A percentile compares a stretch with the other conserved stretches of the same genome.
Conservation (phyloP, 2,888 invertebrate species). For the Drosophila suboccidentalis region DNA sequence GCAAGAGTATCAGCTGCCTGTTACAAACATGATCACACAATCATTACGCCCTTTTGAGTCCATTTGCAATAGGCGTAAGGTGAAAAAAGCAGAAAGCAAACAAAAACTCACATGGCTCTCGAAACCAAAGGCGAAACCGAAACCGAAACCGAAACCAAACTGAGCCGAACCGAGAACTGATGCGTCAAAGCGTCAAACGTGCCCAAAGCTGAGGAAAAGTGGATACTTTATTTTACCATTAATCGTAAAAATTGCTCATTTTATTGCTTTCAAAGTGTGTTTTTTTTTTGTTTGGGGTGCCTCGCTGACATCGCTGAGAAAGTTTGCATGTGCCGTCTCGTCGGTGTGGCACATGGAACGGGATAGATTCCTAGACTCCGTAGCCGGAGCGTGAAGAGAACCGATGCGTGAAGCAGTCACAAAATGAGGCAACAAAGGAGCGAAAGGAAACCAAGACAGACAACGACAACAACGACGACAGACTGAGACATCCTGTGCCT, state of each 20-base stretch:
- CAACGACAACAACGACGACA: constrained; percentile 18
- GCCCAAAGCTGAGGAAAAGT: constrained; percentile 14
- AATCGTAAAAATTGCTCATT: constrained; percentile 72
- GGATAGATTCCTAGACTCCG: background rate
- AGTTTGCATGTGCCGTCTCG: constrained; percentile 58
- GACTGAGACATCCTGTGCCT: constrained; percentile 35
- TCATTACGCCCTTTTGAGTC: background rate
- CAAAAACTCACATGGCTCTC: constrained; percentile 23
- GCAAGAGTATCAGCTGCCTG: too few species aligned
- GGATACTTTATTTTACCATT: constrained; percentile 72
- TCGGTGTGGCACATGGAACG: constrained; percentile 12
- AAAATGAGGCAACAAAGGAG: constrained; percentile 15
- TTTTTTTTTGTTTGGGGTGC: constrained; percentile 7
- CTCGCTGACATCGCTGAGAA: constrained; percentile 38
- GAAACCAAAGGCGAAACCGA: constrained; percentile 1
- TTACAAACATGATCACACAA: background rate
- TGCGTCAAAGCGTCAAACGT: constrained; percentile 40
- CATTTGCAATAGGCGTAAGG: background rate
- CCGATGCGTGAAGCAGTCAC: constrained; percentile 44
- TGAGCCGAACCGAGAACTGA: constrained; percentile 13
- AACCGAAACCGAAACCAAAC: constrained; percentile 22
- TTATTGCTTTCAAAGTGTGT: constrained; percentile 69
- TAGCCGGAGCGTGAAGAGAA: constrained; percentile 33
- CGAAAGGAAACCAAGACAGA: constrained; percentile 32
- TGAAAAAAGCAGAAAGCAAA: background rate